Base-by-base conservation (phyloP, 2,113 vertebrate genomes). In the Mugil cephalus region DNA sequence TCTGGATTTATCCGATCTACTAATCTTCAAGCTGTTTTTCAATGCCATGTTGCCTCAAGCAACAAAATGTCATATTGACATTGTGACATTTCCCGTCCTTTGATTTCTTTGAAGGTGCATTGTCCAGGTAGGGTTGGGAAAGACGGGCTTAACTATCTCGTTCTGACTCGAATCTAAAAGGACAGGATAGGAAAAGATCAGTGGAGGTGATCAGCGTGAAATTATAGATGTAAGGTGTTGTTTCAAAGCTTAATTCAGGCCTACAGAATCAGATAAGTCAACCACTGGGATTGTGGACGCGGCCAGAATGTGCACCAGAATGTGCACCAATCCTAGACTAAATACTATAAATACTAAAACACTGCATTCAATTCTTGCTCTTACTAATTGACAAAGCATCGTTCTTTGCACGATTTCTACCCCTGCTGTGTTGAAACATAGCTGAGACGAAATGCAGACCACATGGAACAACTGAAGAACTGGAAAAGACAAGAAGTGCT, bases 21-120 rank as follows among this genome's bases (percentile, higher is more conserved):
- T 69, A 71, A 78, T 71, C 69, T 43, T 43, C 8, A 36, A 63
- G 38, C 30, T 67, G 43, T 55, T 79, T 54, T 71, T 43, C 35
- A 48, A 30, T 63, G 18, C 35, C 19, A 10, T 21, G n/a, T 73
- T 69, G 46, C 77, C 45, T 61, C 11, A 17, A 66, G 47, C 39
- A 71, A 51, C 18, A 53, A 47, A 67, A 71, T 73, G 39, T 63
- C 45, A 54, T 39, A 69, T 58, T 73, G 72, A 64, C 36, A 39
- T 55, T 50, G 63, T 62, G 66, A 46, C 60, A 51, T 52, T 68
- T 74, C 14, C 11, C 35, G 18, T 48, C 64, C 64, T 50, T 64
- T 74, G 69, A 64, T 40, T n/a, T 35, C 18, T 64, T 54, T 55
- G 4, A 67, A 7, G 47, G 7, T 36, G 60, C 17, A 50, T 65